Evolutionary conservation across 1,140 invertebrate species (phyloP).

Genomic region (Chironomus tepperi): DNA sequence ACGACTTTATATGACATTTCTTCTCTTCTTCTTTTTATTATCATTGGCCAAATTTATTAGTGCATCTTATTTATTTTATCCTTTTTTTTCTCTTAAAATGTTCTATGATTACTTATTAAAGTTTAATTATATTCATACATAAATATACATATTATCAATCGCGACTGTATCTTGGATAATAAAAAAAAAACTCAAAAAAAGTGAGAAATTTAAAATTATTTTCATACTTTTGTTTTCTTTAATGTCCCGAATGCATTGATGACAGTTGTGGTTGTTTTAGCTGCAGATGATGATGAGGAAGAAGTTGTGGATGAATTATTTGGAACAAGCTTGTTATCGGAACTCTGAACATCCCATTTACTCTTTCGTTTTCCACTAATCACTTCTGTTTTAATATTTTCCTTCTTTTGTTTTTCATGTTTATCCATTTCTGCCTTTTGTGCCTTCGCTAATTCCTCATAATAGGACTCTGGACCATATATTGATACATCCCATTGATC

Average conservation of each 20-base stretch:
- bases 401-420: slow-evolving; percentile 82
- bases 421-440: slow-evolving; percentile 91
- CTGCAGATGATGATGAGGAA: not conserved
- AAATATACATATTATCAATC: too few relatives aligned
- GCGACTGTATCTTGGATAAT: not conserved
- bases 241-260: not conserved
- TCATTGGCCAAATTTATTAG: too few relatives aligned
- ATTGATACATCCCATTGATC: slow-evolving; percentile 85
- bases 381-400: slow-evolving; percentile 79
- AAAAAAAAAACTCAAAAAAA: not conserved
- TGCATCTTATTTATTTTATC: too few relatives aligned
- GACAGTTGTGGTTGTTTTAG: not conserved
- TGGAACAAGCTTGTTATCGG: not conserved
- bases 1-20: too few relatives aligned
- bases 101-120: too few relatives aligned
- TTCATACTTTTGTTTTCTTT: slow-evolving; percentile 15
- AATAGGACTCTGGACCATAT: slow-evolving; percentile 82
- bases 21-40: too few relatives aligned
- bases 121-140: too few relatives aligned
- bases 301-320: not conserved
- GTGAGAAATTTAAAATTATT: too few relatives aligned
- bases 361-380: slow-evolving; percentile 43
- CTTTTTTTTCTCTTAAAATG: too few relatives aligned
- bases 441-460: slow-evolving; percentile 80
- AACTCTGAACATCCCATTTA: slow-evolving; percentile 8